Evolutionary conservation across 2,113 vertebrate genomes (phyloP).

Genomic region (Leptodactylus fuscus): DNA sequence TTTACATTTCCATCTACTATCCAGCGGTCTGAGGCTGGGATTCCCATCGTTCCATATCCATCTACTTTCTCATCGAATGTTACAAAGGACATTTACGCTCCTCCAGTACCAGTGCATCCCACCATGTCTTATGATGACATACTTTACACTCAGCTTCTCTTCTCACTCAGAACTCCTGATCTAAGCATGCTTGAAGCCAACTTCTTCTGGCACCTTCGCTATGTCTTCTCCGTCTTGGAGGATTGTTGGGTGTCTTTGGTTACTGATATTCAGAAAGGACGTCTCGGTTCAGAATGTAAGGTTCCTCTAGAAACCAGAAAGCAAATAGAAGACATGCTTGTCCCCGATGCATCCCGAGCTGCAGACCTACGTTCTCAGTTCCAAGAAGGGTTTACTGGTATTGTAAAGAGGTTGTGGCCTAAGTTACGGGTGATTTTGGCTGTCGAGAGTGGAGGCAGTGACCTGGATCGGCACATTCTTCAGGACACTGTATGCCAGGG

Average conservation of each 20-base stretch:
- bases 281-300: slow-evolving; percentile 69
- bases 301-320: slow-evolving; percentile 70
- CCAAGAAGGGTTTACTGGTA: slow-evolving; percentile 76
- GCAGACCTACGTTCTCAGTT: slow-evolving; percentile 75
- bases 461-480: slow-evolving; percentile 79
- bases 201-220: slow-evolving; percentile 78
- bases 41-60: slow-evolving; percentile 71
- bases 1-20: slow-evolving; percentile 72
- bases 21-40: slow-evolving; percentile 71
- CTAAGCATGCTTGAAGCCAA: slow-evolving; percentile 82
- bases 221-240: slow-evolving; percentile 77
- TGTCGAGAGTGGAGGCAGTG: slow-evolving; percentile 77
- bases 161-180: slow-evolving; percentile 75
- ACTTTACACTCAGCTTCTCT: slow-evolving; percentile 83
- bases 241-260: slow-evolving; percentile 76
- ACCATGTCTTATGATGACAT: slow-evolving; percentile 70
- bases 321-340: slow-evolving; percentile 68
- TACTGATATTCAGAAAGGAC: slow-evolving; percentile 77
- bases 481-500: slow-evolving; percentile 78
- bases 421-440: slow-evolving; percentile 82
- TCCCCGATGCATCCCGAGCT: slow-evolving; percentile 74
- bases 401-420: slow-evolving; percentile 85
- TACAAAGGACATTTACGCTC: slow-evolving; percentile 75
- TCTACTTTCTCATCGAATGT: slow-evolving; percentile 73
- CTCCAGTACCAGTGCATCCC: slow-evolving; percentile 69